phyloP scores from a whole-genome alignment of 1,140 invertebrate genomes.

The Trichonephila clavata region DNA sequence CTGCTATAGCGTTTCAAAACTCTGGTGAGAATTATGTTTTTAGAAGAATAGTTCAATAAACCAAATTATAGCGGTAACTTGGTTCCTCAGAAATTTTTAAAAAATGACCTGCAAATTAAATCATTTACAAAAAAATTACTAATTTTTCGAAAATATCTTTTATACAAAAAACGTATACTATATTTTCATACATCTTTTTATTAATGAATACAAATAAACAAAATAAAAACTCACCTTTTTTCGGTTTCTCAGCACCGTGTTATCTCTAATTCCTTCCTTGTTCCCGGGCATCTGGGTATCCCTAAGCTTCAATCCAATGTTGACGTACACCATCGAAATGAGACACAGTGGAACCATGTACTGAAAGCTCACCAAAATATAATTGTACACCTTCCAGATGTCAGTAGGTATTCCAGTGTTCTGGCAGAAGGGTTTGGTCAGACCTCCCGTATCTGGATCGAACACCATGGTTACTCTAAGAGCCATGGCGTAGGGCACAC shows the following conservation, averaged over 20 bases:
- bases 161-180: too few relatives aligned
- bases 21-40: too few relatives aligned
- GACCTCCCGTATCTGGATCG: slow-evolving; percentile 17
- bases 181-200: too few relatives aligned
- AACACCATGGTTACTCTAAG: slow-evolving; percentile 78
- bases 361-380: slow-evolving; percentile 84
- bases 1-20: too few relatives aligned
- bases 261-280: slow-evolving; percentile 81
- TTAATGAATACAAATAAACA: too few relatives aligned
- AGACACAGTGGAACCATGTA: slow-evolving; percentile 89
- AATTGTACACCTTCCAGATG: slow-evolving; percentile 83
- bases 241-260: slow-evolving; percentile 89
- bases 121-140: too few relatives aligned
- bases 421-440: slow-evolving; percentile 84
- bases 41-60: too few relatives aligned
- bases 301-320: slow-evolving; percentile 89
- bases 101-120: too few relatives aligned
- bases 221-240: slow-evolving; percentile 86
- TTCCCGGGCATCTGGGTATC: slow-evolving; percentile 81
- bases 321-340: slow-evolving; percentile 89
- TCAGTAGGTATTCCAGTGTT: slow-evolving; percentile 83
- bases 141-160: too few relatives aligned
- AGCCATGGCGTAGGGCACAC: slow-evolving; percentile 79
- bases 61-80: too few relatives aligned
- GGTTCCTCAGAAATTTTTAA: too few relatives aligned